Evolutionary conservation across 2,113 vertebrate genomes (phyloP).

Genomic region (Chitala chitala): DNA sequence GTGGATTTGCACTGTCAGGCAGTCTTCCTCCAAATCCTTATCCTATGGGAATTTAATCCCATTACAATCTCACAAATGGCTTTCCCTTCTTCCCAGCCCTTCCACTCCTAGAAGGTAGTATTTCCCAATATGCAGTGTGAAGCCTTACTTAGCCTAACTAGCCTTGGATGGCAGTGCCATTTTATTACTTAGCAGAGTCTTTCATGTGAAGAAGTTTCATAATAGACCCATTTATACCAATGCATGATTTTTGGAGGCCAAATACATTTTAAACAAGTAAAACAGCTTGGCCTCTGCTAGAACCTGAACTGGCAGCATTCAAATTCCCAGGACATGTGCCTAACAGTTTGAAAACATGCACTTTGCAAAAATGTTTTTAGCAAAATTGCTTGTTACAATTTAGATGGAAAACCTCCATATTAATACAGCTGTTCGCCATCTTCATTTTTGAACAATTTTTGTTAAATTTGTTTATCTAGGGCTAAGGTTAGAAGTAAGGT

Average conservation of each 20-base stretch:
- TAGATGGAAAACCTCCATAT: too few species aligned
- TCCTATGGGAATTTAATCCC: conserved; percentile 20
- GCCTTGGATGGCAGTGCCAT: too few species aligned
- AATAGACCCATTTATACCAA: not conserved
- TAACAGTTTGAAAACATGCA: not conserved
- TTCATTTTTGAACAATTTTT: not conserved
- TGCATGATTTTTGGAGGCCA: not conserved
- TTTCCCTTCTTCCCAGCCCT: not conserved
- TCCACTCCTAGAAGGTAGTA: not conserved
- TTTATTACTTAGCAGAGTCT: too few species aligned
- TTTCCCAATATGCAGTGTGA: too few species aligned
- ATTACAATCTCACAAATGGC: conserved; percentile 17
- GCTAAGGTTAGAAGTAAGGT: too few species aligned
- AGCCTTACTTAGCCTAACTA: too few species aligned
- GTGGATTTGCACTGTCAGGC: conserved; percentile 13
- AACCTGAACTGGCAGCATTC: too few species aligned
- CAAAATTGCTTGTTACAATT: not conserved
- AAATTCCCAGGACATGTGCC: not conserved
- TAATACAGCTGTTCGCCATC: not conserved
- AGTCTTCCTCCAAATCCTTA: not conserved
- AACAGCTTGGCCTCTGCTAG: not conserved
- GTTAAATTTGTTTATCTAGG: too few species aligned
- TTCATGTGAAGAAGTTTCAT: too few species aligned
- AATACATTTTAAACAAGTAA: conserved; percentile 2
- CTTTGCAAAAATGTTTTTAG: not conserved